Conservation (phyloP, 2,797 vertebrate genomes). For the Coilia nasus region DNA sequence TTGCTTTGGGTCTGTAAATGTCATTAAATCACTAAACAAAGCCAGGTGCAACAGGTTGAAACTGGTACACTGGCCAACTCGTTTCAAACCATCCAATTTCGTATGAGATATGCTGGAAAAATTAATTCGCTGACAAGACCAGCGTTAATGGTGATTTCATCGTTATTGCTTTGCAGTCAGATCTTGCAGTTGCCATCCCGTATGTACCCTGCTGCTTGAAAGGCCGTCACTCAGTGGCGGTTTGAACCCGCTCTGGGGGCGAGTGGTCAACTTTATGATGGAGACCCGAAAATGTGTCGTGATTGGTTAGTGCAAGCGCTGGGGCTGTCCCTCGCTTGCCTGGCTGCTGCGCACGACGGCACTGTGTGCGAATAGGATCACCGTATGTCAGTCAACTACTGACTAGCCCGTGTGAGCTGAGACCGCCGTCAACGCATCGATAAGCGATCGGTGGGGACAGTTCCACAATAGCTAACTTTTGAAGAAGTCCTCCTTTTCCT, state of each 20-base stretch:
- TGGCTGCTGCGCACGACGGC: conserved; percentile 33
- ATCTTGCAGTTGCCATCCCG: not conserved
- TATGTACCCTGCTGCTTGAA: not conserved
- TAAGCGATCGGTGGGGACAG: conserved; percentile 20
- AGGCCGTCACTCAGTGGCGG: not conserved
- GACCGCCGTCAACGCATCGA: conserved; percentile 21
- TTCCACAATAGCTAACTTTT: conserved; percentile 24
- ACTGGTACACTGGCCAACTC: not conserved
- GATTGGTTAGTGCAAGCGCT: conserved; percentile 36
- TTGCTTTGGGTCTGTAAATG: not conserved
- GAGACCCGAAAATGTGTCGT: not conserved
- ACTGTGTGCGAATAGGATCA: conserved; percentile 31
- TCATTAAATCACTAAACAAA: not conserved
- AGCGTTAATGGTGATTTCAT: not conserved
- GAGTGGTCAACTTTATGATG: conserved; percentile 36
- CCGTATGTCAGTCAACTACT: conserved; percentile 24
- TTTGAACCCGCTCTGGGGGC: conserved; percentile 20
- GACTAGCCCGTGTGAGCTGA: conserved; percentile 19
- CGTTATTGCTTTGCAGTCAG: not conserved
- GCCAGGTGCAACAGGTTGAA: not conserved
- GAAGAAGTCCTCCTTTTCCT: not conserved
- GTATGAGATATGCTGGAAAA: not conserved
- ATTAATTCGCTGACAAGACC: not conserved
- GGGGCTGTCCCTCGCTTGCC: conserved; percentile 38
- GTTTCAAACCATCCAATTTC: not conserved